Base-by-base conservation (phyloP, 1,140 invertebrate species). In the Drosophila tropicalis region DNA sequence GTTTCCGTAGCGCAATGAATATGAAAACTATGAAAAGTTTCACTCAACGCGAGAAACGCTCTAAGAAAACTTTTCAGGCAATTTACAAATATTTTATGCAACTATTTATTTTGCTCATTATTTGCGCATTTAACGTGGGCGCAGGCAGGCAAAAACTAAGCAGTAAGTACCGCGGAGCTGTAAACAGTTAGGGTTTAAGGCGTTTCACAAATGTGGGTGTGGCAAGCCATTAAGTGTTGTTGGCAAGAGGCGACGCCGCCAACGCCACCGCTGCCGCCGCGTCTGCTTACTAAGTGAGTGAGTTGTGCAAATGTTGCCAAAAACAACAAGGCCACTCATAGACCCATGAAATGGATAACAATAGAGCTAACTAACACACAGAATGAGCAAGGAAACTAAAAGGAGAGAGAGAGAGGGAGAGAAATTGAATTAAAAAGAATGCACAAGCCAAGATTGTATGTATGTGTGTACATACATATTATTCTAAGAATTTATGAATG, bases 51-150 rank as follows among this genome's bases (percentile, higher is more conserved):
- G 67, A 36, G 58, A 69, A 61, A 66, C 73, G 44, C 44, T 44
- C 58, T 47, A 51, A 51, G 5, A 77, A 77, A 78, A 78, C 34
- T 78, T 78, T 78, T 41, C 74, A 78, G 74, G 68, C 76, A 78
- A 76, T 78, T 78, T 78, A 78, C 74, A 78, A 78, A 78, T 78
- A 78, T 78, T 78, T 78, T 78, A 77, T 78, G 73, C 76, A 78
- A 78, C 76, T 78, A 78, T 78, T 78, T 78, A 77, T 78, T 78
- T 77, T 77, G 77, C 76, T 78, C 76, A 78, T 78, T 78, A 78
- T 78, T 78, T 78, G 76, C 74, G 68, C 76, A 78, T 78, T 78
- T 78, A 78, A 67, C 60, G 74, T 72, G 68, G 62, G 68, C 62
- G 58, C 15, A 44, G 34, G 36, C 55, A 58, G 58, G 29, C 29